Evolutionary conservation across 2,797 vertebrate genomes (phyloP), one percentile per base, ranked within the genome.

Genomic region (Margarornis squamiger): DNA sequence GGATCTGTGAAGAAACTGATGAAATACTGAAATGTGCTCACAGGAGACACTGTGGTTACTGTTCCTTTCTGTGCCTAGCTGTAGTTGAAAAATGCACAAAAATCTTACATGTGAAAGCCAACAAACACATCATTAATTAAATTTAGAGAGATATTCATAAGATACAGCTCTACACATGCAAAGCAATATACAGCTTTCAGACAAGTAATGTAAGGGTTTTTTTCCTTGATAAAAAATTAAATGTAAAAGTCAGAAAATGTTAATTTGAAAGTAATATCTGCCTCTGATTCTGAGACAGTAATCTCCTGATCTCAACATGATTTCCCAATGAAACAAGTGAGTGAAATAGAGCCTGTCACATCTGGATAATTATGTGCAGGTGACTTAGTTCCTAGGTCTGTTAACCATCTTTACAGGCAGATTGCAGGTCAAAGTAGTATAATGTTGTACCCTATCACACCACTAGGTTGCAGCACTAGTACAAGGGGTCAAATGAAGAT

Each of bases 401-500:
- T 82, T 90, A 93, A 90, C 51, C 84, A 82, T 59, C 88, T 84
- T 95, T 91, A 65, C 57, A 96, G 77, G 30, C 36, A 92, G 41
- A 23, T 52, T 79, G 46, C 62, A 63, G 75, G 59, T 49, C 6
- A 34, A 88, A 84, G 36, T 6, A 76, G 10, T 17, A 38, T 45
- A 88, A 72, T 96, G 96, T 93, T 83, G 77, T 96, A 72, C 88
- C 80, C 80, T 45, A 19, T 57, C 38, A 12, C 48, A 83, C 98
- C 97, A 93, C 97, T 96, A 97, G 97, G 97, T 81, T 94, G 97
- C 97, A 98, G 95, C 88, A 97, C 46, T 81, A 52, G 45, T 55
- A 41, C 24, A 67, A 26, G 58, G 58, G 81, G 90, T 80, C 70
- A 71, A 74, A 29, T 58, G 81, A 86, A 66, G 36, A 26, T 23